Evolutionary conservation across 2,888 invertebrate genomes (phyloP).

Genomic region (Lymantria dispar): DNA sequence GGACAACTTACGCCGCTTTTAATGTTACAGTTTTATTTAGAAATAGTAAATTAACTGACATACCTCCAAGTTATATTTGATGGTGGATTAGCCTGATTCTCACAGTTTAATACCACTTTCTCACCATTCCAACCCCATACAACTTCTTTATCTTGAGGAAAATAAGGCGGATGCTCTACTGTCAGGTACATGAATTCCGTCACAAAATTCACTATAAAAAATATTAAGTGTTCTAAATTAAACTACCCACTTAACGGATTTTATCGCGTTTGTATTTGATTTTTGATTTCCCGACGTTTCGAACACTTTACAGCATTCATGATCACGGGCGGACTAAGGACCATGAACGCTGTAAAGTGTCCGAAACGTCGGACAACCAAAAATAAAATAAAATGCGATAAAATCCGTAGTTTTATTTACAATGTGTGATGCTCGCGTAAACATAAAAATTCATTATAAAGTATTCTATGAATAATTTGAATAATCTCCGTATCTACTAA

Average conservation of each 20-base stretch:
- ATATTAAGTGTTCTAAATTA: no score
- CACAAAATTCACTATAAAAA: slow-evolving; percentile 42
- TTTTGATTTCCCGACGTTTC: no score
- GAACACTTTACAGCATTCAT: no score
- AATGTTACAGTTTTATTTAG: background rate
- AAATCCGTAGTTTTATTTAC: no score
- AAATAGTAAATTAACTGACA: slow-evolving; percentile 1
- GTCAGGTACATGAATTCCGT: slow-evolving; percentile 45
- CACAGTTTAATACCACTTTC: slow-evolving; percentile 55
- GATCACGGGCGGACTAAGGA: no score
- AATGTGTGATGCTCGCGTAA: no score
- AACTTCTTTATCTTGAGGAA: slow-evolving; percentile 37
- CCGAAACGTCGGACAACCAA: no score
- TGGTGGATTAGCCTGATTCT: slow-evolving; percentile 55
- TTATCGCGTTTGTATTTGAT: no score
- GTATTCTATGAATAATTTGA: background rate
- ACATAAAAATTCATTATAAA: slow-evolving; percentile 48
- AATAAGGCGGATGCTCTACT: slow-evolving; percentile 58
- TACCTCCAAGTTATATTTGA: slow-evolving; percentile 63
- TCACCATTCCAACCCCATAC: slow-evolving; percentile 63
- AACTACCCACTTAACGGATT: no score
- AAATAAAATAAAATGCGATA: no score
- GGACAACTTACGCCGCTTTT: background rate
- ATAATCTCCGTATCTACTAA: no score
- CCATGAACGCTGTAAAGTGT: no score